A percentile compares a stretch with the other conserved stretches of the same genome.
Conservation (phyloP, 2,888 invertebrate genomes). For the Drosophila yooni region DNA sequence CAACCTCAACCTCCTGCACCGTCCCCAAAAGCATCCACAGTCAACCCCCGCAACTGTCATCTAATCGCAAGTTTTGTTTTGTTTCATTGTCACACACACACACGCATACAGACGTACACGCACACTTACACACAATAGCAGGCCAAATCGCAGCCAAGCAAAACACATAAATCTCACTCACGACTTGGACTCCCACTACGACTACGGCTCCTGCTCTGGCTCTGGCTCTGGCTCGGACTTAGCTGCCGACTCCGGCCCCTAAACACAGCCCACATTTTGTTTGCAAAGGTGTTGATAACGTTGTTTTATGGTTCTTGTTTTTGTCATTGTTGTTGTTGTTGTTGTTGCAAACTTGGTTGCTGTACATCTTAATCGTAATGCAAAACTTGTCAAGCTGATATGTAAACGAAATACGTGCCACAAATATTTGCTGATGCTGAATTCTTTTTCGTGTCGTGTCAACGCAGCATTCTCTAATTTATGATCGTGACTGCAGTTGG, state of each 20-base stretch:
- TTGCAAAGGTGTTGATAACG: slow-evolving; percentile 75
- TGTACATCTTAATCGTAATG: slow-evolving; percentile 82
- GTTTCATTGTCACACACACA: slow-evolving; percentile 74
- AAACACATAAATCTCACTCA: slow-evolving; percentile 81
- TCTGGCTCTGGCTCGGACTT: slow-evolving; percentile 13
- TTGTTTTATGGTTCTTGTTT: slow-evolving; percentile 58
- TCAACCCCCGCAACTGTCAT: slow-evolving; percentile 61
- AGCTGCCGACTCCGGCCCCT: slow-evolving; percentile 28
- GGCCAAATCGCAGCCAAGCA: slow-evolving; percentile 72
- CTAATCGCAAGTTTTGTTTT: slow-evolving; percentile 79
- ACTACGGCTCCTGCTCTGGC: slow-evolving; percentile 30
- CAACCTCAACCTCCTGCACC: slow-evolving; percentile 25
- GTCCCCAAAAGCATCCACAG: neutral
- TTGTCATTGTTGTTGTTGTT: slow-evolving; percentile 23
- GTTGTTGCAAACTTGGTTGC: slow-evolving; percentile 34
- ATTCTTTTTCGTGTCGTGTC: slow-evolving; percentile 53
- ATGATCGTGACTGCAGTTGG: slow-evolving; percentile 51
- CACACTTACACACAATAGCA: slow-evolving; percentile 16
- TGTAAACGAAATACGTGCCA: slow-evolving; percentile 78
- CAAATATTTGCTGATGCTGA: slow-evolving; percentile 77
- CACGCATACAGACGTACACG: neutral
- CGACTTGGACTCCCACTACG: slow-evolving; percentile 58
- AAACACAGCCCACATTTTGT: slow-evolving; percentile 33
- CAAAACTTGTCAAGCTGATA: slow-evolving; percentile 79
- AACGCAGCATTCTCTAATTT: slow-evolving; percentile 70